A percentile compares a stretch with the other conserved stretches of the same genome.
These are phyloP conservation scores for Pogonomyrmex californicus DNA, from an alignment of 1,140 invertebrate species.

Conservation along the genomic window DNA sequence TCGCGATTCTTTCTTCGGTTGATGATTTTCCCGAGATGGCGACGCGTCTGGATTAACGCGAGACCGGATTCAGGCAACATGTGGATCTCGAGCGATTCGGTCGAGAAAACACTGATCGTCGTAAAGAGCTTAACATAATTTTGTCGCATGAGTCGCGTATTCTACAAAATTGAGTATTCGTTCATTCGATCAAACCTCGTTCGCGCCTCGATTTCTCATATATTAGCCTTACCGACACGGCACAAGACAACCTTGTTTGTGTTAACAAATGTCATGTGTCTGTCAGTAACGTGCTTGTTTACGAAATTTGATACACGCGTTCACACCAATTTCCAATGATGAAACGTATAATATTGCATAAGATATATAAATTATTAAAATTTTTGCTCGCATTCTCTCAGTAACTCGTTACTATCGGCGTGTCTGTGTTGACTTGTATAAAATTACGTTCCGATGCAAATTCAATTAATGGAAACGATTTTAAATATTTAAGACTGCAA, in stretches of 20 bases:
- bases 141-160: not conserved
- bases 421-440: slow-evolving; percentile 15
- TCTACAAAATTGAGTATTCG: not conserved
- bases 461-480: slow-evolving; percentile 26
- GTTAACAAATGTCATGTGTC: slow-evolving; percentile 24
- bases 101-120: slow-evolving; percentile 41
- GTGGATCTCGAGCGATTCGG: slow-evolving; percentile 60
- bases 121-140: not conserved
- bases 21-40: not conserved
- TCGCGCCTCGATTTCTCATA: not conserved
- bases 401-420: not conserved
- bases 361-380: not conserved
- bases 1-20: not conserved
- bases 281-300: not conserved
- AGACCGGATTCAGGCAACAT: slow-evolving; percentile 59
- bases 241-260: slow-evolving; percentile 12
- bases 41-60: not conserved
- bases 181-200: not conserved
- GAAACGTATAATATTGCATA: not conserved
- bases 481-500: not conserved
- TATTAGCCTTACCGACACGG: not conserved
- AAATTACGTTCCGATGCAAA: not conserved
- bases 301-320: not conserved
- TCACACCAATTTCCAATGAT: not conserved
- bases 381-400: not conserved